phyloP scores from a whole-genome alignment of 37 sponge, comb jelly and placozoan species.

The Bolinopsis microptera region DNA sequence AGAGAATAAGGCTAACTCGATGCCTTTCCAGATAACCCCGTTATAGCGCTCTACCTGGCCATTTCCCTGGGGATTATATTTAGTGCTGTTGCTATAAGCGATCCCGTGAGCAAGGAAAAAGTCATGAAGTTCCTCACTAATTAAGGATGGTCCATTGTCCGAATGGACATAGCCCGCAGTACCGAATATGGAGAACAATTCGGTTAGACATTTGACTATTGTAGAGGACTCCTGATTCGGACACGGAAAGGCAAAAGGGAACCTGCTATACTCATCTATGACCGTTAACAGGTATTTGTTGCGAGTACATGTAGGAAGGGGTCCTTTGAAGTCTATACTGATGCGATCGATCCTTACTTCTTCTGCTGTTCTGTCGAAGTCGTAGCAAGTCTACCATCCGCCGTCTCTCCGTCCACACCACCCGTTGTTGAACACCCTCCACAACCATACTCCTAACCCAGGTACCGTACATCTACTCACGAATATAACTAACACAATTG shows the following conservation, averaged over 20 bases:
- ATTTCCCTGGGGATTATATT: not conserved
- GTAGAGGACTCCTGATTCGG: not conserved
- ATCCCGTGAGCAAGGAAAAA: not conserved
- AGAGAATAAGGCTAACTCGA: not conserved
- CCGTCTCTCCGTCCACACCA: too few species aligned
- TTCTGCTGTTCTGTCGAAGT: too few species aligned
- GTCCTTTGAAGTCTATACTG: not conserved
- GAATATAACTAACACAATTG: too few species aligned
- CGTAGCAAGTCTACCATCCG: too few species aligned
- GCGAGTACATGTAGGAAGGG: not conserved
- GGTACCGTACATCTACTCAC: too few species aligned
- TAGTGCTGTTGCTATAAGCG: not conserved
- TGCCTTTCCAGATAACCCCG: not conserved
- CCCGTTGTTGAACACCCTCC: too few species aligned
- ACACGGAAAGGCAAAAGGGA: constrained; percentile 6
- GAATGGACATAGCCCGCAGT: not conserved
- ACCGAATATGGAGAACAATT: not conserved
- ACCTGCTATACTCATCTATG: not conserved
- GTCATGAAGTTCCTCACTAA: not conserved
- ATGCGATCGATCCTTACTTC: too few species aligned
- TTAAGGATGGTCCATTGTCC: not conserved
- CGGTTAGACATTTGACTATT: not conserved
- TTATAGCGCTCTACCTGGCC: not conserved
- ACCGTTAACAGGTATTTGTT: not conserved
- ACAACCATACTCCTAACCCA: too few species aligned